These are phyloP conservation scores for Brevipalpus yothersi DNA, from an alignment of 1,140 invertebrate genomes.

Conservation along the genomic window DNA sequence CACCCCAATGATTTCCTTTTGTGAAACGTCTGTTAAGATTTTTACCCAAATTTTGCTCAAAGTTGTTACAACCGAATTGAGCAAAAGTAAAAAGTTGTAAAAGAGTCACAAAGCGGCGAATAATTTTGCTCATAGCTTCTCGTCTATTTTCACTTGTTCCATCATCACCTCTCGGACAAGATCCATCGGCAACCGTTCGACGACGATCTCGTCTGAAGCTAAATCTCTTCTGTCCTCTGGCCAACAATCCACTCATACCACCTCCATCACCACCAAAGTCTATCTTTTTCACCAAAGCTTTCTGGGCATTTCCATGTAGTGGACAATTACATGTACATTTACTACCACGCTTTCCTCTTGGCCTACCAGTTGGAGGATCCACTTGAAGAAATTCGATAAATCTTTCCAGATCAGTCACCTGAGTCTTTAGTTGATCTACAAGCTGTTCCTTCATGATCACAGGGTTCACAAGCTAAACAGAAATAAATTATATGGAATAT, in stretches of 20 bases:
- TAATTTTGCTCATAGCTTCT: slow-evolving; percentile 34
- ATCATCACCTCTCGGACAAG: neutral
- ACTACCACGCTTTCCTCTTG: neutral
- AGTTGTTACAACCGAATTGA: slow-evolving; percentile 49
- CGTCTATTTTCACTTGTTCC: slow-evolving; percentile 2
- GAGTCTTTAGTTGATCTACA: slow-evolving; percentile 79
- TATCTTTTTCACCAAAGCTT: neutral
- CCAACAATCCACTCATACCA: neutral
- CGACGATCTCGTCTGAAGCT: neutral
- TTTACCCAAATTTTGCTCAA: slow-evolving; percentile 30
- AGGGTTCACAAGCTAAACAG: slow-evolving; percentile 61
- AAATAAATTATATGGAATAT: neutral
- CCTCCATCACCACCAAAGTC: neutral
- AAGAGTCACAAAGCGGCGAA: slow-evolving; percentile 56
- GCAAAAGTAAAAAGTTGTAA: slow-evolving; percentile 77
- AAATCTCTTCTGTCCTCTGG: neutral
- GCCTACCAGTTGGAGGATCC: neutral
- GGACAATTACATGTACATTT: slow-evolving; percentile 35
- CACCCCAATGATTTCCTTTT: slow-evolving; percentile 72
- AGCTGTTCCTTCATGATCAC: slow-evolving; percentile 87
- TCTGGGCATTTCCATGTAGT: slow-evolving; percentile 23
- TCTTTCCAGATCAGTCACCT: slow-evolving; percentile 83
- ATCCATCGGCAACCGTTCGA: neutral
- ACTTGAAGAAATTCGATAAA: slow-evolving; percentile 88
- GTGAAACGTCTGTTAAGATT: slow-evolving; percentile 60